A percentile compares a stretch with the other conserved stretches of the same genome.
Evolutionary conservation across 1,140 invertebrate species (phyloP).

Genomic region (Drosophila equinoxialis): DNA sequence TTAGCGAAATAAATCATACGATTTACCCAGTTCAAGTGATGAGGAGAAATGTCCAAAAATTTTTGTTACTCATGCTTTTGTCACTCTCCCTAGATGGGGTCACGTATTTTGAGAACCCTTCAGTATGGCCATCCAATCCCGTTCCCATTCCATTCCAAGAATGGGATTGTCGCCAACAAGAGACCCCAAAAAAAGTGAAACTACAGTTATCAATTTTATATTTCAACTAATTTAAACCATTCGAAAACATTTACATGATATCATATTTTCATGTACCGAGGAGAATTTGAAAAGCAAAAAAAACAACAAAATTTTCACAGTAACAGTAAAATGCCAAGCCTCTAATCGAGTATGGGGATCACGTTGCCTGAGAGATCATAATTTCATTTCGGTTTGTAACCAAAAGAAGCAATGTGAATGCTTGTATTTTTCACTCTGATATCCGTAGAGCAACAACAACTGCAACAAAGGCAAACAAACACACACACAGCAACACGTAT

Average conservation of each 20-base stretch:
- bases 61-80: not conserved
- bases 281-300: not conserved
- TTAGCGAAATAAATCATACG: constrained; percentile 34
- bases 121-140: constrained; percentile 32
- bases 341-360: constrained; percentile 45
- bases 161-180: constrained; percentile 38
- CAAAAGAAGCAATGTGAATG: constrained; percentile 37
- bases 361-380: constrained; percentile 64
- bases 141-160: constrained; percentile 57
- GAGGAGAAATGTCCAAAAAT: not conserved
- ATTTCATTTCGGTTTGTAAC: constrained; percentile 49
- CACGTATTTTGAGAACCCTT: constrained; percentile 35
- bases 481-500: constrained; percentile 59
- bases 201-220: constrained; percentile 61
- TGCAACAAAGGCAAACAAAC: not conserved
- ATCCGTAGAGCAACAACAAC: not conserved
- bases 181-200: constrained; percentile 66
- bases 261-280: constrained; percentile 51
- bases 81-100: constrained; percentile 10
- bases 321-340: constrained; percentile 67
- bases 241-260: constrained; percentile 59
- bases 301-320: constrained; percentile 21
- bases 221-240: constrained; percentile 20
- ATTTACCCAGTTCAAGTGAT: not conserved
- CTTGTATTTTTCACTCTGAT: constrained; percentile 33